Evolutionary conservation across 2,113 vertebrate genomes (phyloP).

Genomic region (Erinaceus europaeus): DNA sequence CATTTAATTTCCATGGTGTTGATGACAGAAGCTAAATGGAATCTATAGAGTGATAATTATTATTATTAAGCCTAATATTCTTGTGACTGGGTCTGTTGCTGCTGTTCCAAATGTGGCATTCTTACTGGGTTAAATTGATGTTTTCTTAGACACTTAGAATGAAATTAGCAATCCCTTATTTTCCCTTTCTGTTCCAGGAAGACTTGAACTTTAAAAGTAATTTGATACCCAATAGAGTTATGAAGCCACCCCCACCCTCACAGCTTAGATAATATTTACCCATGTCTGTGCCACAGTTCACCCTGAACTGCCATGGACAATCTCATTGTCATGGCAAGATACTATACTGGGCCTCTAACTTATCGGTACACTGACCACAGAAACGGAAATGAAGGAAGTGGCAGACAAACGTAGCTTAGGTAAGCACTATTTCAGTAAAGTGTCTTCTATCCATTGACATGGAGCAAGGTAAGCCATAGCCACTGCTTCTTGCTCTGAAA

Average conservation of each 20-base stretch:
- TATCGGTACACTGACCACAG: neutral
- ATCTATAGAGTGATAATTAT: neutral
- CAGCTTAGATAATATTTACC: neutral
- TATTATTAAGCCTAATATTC: conserved; percentile 15
- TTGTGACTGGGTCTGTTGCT: neutral
- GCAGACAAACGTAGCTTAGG: neutral
- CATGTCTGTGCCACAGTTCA: neutral
- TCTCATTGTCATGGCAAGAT: neutral
- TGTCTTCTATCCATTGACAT: neutral
- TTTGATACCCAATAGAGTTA: neutral
- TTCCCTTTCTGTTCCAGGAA: neutral
- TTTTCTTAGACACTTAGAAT: neutral
- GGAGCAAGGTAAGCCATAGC: neutral
- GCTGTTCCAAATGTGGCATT: neutral
- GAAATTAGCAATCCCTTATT: neutral
- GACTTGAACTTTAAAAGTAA: conserved; percentile 23
- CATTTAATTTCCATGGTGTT: conserved; percentile 6
- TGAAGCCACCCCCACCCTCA: neutral
- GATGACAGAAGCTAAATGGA: conserved; percentile 22
- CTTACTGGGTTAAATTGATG: conserved; percentile 1
- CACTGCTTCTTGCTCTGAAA: conserved; percentile 1
- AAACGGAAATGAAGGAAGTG: neutral
- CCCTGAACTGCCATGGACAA: neutral
- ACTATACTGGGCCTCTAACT: neutral
- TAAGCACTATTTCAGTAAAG: neutral